A percentile compares a stretch with the other conserved stretches of the same genome.
Evolutionary conservation across 1,140 invertebrate genomes (phyloP).

Genomic region (Anoplolepis gracilipes): DNA sequence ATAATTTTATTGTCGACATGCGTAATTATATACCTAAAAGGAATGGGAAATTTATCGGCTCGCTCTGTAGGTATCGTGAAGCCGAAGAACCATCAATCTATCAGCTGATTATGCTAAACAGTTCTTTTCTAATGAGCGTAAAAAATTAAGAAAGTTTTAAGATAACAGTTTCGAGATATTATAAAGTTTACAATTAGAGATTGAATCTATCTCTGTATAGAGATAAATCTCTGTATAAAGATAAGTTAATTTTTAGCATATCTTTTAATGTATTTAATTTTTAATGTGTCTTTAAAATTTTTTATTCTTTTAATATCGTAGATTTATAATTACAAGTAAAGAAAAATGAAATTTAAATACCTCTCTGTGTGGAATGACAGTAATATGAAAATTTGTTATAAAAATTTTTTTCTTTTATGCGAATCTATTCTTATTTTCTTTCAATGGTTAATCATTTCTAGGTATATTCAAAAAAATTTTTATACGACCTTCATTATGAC

Average conservation of each 20-base stretch:
- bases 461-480: not conserved
- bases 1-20: constrained; percentile 4
- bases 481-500: not conserved
- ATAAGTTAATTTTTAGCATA: not conserved
- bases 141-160: not conserved
- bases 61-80: not conserved
- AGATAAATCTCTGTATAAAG: not conserved
- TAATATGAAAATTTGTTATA: no score
- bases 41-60: not conserved
- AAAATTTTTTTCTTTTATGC: not conserved
- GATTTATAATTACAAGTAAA: not conserved
- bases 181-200: no score
- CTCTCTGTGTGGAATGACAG: not conserved
- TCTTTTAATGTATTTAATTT: no score
- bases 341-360: not conserved
- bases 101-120: not conserved
- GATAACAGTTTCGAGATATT: no score
- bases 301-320: not conserved
- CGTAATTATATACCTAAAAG: constrained; percentile 21
- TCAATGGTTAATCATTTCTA: not conserved
- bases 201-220: not conserved
- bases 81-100: constrained; percentile 16
- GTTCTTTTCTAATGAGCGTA: not conserved
- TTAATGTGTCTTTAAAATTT: not conserved
- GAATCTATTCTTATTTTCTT: not conserved